Evolutionary conservation across 2,888 invertebrate genomes (phyloP).

Genomic region (Phalangium opilio): DNA sequence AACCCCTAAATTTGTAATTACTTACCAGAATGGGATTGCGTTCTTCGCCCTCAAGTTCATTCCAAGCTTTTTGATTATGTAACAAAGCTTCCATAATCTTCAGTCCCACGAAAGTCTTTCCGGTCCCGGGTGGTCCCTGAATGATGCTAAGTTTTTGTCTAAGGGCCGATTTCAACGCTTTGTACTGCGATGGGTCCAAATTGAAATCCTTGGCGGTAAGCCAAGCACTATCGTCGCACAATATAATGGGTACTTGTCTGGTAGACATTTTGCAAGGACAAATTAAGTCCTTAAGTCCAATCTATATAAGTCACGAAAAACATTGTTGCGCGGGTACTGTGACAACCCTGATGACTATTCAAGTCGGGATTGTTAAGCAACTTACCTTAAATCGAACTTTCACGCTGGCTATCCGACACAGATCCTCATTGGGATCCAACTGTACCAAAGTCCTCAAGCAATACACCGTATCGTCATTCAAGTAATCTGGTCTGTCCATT

Average conservation of each 20-base stretch:
- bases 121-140: constrained; percentile 65
- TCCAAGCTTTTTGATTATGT: too few relatives aligned
- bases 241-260: constrained; percentile 20
- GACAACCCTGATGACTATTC: too few relatives aligned
- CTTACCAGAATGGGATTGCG: constrained; percentile 48
- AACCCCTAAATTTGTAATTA: too few relatives aligned
- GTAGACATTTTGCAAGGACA: too few relatives aligned
- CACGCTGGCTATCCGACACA: too few relatives aligned
- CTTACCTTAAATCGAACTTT: too few relatives aligned
- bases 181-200: constrained; percentile 49
- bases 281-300: too few relatives aligned
- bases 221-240: constrained; percentile 29
- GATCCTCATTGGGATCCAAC: too few relatives aligned
- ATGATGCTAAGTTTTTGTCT: constrained; percentile 45
- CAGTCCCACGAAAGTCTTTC: constrained; percentile 64
- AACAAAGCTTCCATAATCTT: constrained; percentile 41
- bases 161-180: constrained; percentile 50
- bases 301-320: too few relatives aligned
- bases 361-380: too few relatives aligned
- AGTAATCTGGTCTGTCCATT: constrained; percentile 33
- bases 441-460: constrained; percentile 9
- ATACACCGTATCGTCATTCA: constrained; percentile 19
- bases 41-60: too few relatives aligned
- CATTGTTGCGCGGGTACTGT: neutral
- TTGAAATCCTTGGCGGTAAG: constrained; percentile 35